Base-by-base conservation (phyloP, 2,113 vertebrate genomes). In the Pogonocichla stellata region DNA sequence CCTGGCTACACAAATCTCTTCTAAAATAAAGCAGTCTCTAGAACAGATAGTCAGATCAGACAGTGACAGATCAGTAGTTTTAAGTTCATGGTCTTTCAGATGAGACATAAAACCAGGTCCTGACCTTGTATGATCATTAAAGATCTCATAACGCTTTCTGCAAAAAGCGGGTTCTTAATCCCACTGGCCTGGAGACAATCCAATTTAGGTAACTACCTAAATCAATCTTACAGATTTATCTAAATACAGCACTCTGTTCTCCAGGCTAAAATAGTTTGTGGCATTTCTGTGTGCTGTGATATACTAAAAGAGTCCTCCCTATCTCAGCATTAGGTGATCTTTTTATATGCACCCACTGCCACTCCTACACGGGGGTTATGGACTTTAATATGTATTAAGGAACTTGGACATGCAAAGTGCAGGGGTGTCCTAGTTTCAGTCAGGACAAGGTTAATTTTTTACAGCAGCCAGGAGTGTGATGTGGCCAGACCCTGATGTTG, bases 61-160 rank as follows among this genome's bases (percentile, higher is more conserved):
- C 84, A 81, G 28, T 90, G 80, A 96, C 66, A 91, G 60, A 78
- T 88, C 62, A 91, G 58, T 74, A 93, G 69, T 61, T 93, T 48
- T 31, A 92, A 94, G 89, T 94, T 96, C 95, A 90, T 70, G 72
- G 45, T 88, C 91, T 95, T 96, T 87, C 69, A 96, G 77, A 95
- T 92, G 77, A 97, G 92, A 93, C 87, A 95, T 94, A 96, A 97
- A 97, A 80, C 58, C 2, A 1, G 88, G 85, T 94, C 82, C 42
- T 92, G 95, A 95, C 95, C 92, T 86, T 81, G 66, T 48, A 51
- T 58, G 38, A 72, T 95, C 85, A 95, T 94, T 96, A 95, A 95
- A 92, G 87, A 53, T 60, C 92, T 80, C 91, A 80, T 88, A 95
- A 88, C 3, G 6, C 33, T 88, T 96, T 94, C 88, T 91, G 51